These are phyloP conservation scores for Lepus europaeus DNA, from an alignment of 2,113 vertebrate genomes.

Conservation along the genomic window DNA sequence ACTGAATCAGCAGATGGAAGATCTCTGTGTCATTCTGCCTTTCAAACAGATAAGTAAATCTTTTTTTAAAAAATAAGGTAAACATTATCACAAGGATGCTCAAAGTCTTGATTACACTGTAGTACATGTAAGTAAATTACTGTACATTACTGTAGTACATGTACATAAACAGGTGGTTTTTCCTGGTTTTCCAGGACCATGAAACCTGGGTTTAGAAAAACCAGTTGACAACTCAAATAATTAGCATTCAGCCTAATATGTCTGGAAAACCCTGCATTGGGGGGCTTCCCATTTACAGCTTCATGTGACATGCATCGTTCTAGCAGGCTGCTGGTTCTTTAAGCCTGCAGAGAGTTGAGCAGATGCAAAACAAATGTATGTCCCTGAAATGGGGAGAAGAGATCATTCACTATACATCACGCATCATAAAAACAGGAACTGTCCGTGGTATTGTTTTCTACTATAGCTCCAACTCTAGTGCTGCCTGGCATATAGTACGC, in stretches of 20 bases:
- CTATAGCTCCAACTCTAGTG: not conserved
- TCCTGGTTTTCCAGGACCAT: not conserved
- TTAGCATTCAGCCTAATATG: not conserved
- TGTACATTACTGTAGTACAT: not conserved
- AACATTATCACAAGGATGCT: not conserved
- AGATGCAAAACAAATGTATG: not conserved
- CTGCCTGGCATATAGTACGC: not conserved
- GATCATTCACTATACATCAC: not conserved
- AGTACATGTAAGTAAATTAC: not conserved
- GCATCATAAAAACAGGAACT: not conserved
- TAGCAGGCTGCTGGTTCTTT: not conserved
- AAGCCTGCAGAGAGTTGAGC: not conserved
- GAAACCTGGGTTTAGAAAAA: constrained; percentile 21
- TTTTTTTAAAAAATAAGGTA: not conserved
- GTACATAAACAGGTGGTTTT: not conserved
- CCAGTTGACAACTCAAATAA: constrained; percentile 9
- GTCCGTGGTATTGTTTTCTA: constrained; percentile 31
- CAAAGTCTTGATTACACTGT: not conserved
- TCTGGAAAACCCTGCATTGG: not conserved
- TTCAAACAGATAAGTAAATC: too few relatives aligned
- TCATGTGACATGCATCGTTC: not conserved
- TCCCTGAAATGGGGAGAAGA: not conserved
- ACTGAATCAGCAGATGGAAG: too few relatives aligned
- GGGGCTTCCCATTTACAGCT: not conserved
- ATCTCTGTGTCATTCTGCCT: too few relatives aligned